Conservation (phyloP, 2,113 vertebrate genomes). For the Gymnarchus niloticus region DNA sequence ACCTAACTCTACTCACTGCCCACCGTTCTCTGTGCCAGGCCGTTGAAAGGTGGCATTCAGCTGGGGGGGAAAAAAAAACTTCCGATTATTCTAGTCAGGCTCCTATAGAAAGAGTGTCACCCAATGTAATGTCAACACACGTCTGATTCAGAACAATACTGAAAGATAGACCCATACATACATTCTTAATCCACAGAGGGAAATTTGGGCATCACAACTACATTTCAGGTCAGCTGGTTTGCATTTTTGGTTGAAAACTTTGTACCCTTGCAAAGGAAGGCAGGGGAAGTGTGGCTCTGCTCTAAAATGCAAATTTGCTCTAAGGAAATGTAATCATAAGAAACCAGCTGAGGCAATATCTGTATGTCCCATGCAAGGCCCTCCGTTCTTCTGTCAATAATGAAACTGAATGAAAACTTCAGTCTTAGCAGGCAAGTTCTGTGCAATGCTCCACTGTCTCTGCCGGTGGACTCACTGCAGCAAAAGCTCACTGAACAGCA, state of each 20-base stretch:
- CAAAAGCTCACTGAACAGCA: not conserved
- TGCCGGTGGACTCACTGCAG: not conserved
- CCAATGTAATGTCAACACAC: not conserved
- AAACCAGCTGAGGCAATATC: not conserved
- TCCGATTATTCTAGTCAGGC: too few species aligned
- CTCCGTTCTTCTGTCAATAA: too few species aligned
- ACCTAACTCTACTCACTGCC: too few species aligned
- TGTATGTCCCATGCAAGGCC: not conserved
- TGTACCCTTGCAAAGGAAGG: not conserved
- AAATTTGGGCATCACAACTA: too few species aligned
- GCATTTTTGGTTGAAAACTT: not conserved
- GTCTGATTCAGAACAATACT: not conserved
- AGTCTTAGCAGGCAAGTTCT: too few species aligned
- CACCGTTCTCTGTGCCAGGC: not conserved
- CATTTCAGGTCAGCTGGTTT: not conserved
- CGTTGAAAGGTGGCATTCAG: not conserved
- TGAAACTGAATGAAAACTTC: too few species aligned
- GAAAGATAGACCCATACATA: too few species aligned
- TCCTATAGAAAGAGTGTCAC: not conserved
- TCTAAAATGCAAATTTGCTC: not conserved
- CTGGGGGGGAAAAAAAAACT: too few species aligned
- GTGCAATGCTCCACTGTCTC: too few species aligned
- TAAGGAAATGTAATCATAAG: not conserved
- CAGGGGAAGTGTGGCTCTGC: not conserved
- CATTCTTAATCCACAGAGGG: too few species aligned